Evolutionary conservation across 1,140 invertebrate species (phyloP).

Genomic region (Leptinotarsa defecta): DNA sequence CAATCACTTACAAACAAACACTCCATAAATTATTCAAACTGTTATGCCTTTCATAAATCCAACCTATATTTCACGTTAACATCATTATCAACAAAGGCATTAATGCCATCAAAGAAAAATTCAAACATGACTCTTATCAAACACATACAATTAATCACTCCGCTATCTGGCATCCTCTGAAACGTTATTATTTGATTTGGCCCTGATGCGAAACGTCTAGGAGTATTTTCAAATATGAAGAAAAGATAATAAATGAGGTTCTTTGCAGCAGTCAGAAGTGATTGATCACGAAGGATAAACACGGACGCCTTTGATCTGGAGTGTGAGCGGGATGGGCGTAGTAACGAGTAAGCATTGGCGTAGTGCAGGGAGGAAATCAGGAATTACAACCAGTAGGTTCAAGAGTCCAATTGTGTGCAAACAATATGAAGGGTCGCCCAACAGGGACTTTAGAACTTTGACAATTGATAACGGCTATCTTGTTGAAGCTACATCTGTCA

Average conservation of each 20-base stretch:
- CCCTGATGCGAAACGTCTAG: slow-evolving; percentile 43
- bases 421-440: no score
- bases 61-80: no score
- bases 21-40: no score
- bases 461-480: no score
- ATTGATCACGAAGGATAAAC: slow-evolving; percentile 54
- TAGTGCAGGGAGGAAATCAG: slow-evolving; percentile 27
- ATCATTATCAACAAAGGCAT: no score
- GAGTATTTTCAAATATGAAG: slow-evolving; percentile 47
- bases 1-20: no score
- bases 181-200: slow-evolving; percentile 35
- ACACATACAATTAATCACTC: slow-evolving; percentile 16
- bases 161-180: slow-evolving; percentile 4
- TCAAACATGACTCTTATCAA: neutral
- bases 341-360: slow-evolving; percentile 17
- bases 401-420: no score
- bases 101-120: neutral
- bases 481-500: no score
- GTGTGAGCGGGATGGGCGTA: slow-evolving; percentile 34
- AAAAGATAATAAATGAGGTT: slow-evolving; percentile 53
- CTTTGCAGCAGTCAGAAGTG: slow-evolving; percentile 54
- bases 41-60: no score
- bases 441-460: no score
- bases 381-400: no score
- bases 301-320: slow-evolving; percentile 52